Conservation (phyloP, 2,888 invertebrate species). For the Drosophila mimica region DNA sequence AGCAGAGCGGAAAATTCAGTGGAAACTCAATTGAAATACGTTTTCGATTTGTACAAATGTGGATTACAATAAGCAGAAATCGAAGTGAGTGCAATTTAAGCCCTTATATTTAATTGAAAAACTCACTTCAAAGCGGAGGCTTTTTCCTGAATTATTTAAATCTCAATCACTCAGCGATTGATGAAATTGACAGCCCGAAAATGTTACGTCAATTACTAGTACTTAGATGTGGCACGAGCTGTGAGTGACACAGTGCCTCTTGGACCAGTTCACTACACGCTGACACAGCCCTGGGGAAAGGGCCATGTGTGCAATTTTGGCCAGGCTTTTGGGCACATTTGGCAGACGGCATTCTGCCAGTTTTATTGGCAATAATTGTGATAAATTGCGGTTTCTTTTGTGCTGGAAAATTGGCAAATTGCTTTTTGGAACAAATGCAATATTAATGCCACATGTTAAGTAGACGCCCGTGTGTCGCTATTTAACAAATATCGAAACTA, state of each 20-base stretch:
- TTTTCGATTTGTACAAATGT: background rate
- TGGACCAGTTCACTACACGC: background rate
- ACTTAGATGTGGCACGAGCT: slow-evolving; percentile 6
- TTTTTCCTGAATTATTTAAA: slow-evolving; percentile 12
- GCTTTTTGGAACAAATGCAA: slow-evolving; percentile 31
- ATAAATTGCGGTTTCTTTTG: slow-evolving; percentile 56
- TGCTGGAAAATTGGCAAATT: slow-evolving; percentile 26
- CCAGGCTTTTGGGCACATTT: slow-evolving; percentile 24
- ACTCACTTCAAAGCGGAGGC: background rate
- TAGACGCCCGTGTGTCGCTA: slow-evolving; percentile 25
- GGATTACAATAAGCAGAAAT: background rate
- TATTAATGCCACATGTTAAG: slow-evolving; percentile 31
- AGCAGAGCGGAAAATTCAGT: background rate
- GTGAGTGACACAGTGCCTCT: background rate
- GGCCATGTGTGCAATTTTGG: slow-evolving; percentile 1
- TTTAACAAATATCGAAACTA: slow-evolving; percentile 3
- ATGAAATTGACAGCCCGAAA: slow-evolving; percentile 5
- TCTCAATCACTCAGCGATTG: slow-evolving; percentile 19
- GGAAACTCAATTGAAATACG: background rate
- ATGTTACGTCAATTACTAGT: slow-evolving; percentile 16
- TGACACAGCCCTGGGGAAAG: background rate
- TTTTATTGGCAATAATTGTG: slow-evolving; percentile 67
- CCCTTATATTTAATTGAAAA: background rate
- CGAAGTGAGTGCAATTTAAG: background rate
- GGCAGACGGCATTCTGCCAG: slow-evolving; percentile 3